Evolutionary conservation across 2,797 vertebrate genomes (phyloP), one percentile per base, ranked within the genome.

Genomic region (Anguilla obscura): DNA sequence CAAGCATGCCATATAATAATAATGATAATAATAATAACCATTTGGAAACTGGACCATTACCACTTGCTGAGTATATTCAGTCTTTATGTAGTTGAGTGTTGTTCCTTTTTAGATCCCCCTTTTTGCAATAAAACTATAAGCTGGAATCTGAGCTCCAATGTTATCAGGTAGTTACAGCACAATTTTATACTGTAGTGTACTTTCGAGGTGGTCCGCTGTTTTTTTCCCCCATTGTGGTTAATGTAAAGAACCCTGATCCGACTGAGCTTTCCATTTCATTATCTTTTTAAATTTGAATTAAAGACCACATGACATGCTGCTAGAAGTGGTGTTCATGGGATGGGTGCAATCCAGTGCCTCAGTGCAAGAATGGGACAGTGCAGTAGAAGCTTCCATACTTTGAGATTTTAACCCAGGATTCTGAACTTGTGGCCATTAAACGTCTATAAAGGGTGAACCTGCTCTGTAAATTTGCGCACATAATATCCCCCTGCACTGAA

Each of bases 51-150:
- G 88, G 82, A 88, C 74, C 18, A 84, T 84, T 85, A 83, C 84
- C 88, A 86, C 56, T 83, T 74, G 83, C 56, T 33, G 14, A 30
- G 50, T 89, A 74, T 84, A 66, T 21, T 80, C 60, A 83, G 85
- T 33, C 86, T 45, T 85, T 71, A 85, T 60, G 50, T 27, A 66
- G 52, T 71, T 40, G 30, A 84, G 88, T 89, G 91, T 89, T 85
- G 86, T 52, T 85, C 87, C 85, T 88, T 56, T 45, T 82, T 86
- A 87, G 87, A 89, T 89, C 74, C 79, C 50, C 88, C 69, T 87
- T 88, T 86, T 85, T 85, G 74, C 60, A 87, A 58, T 58, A 12
- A 58, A 16, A 88, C 87, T 89, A 56, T 85, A 84, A 24, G 52
- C 56, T 36, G 9, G 12, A 88, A 87, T 87, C 90, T 87, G 87